Percentiles rank a stretch among this genome's conserved stretches.
These are phyloP conservation scores for Dasyurus viverrinus DNA, from an alignment of 2,113 vertebrate genomes.

Conservation along the genomic window DNA sequence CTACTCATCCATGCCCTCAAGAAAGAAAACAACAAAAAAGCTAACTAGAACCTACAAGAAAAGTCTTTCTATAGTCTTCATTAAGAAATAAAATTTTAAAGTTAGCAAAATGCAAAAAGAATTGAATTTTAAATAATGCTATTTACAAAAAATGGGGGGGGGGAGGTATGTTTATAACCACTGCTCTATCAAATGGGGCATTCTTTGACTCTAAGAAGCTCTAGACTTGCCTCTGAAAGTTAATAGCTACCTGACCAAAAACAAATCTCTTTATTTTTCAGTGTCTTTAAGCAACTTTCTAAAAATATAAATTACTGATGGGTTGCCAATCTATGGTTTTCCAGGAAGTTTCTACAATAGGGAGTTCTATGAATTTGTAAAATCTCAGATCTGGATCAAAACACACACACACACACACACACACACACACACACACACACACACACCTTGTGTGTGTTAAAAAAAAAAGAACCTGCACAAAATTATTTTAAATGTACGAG, in stretches of 20 bases:
- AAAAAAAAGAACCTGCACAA: neutral
- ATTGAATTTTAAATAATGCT: neutral
- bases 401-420: too few relatives aligned
- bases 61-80: neutral
- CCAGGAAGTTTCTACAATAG: neutral
- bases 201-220: neutral
- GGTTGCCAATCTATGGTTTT: neutral
- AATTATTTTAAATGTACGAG: neutral
- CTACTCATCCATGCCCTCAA: neutral
- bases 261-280: neutral
- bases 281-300: neutral
- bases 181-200: neutral
- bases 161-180: too few relatives aligned
- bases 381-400: neutral
- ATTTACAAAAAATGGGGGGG: too few relatives aligned
- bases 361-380: neutral
- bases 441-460: neutral
- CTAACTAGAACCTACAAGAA: neutral
- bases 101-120: neutral
- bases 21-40: neutral
- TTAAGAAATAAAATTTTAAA: neutral
- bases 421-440: too few relatives aligned
- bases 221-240: neutral
- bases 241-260: neutral
- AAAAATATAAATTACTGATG: neutral